Base-by-base conservation (phyloP, 2,797 vertebrate species). In the Chelmon rostratus region DNA sequence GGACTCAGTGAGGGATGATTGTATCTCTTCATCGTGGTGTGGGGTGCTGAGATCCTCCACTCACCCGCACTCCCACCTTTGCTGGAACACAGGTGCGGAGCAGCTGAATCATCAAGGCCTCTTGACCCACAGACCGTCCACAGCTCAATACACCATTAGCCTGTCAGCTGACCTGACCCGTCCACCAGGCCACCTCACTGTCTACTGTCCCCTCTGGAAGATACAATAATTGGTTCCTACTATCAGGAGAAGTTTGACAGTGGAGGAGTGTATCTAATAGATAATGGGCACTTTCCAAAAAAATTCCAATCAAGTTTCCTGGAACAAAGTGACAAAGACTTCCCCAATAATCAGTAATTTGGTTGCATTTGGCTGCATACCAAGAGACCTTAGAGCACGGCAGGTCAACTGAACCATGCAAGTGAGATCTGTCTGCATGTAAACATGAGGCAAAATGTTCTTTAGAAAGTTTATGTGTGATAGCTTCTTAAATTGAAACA, bases 131-230 rank as follows among this genome's bases (percentile, higher is more conserved):
- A 25, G 80, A 56, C 93, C 92, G 93, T 92, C 93, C 92, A 76
- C 82, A 90, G 89, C 92, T 96, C 95, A 96, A 95, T 96, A 95
- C 79, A 50, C 73, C 91, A 95, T 96, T 94, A 95, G 79, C 86
- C 89, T 63, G 69, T 31, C 77, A 88, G 89, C 91, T 94, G 94
- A 91, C 88, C 88, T 80, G 58, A 75, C 19, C 80, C 15, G 23
- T 53, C 58, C 35, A 31, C 19, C 40, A 50, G 70, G 54, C 12
- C 68, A 9, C 3, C 8, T 77, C 54, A 31, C 63, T 71, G 53
- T 79, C 78, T 21, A 46, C 73, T 74, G 73, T 49, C 47, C 19
- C 53, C 52, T 47, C 21, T 57, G 42, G 47, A 68, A 15, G 37
- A 64, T 3, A 31, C 35, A 49, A 54, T 73, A 57, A 73, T 21